phyloP scores from a whole-genome alignment of 2,888 invertebrate genomes.

The Sphaeridia pumilis region DNA sequence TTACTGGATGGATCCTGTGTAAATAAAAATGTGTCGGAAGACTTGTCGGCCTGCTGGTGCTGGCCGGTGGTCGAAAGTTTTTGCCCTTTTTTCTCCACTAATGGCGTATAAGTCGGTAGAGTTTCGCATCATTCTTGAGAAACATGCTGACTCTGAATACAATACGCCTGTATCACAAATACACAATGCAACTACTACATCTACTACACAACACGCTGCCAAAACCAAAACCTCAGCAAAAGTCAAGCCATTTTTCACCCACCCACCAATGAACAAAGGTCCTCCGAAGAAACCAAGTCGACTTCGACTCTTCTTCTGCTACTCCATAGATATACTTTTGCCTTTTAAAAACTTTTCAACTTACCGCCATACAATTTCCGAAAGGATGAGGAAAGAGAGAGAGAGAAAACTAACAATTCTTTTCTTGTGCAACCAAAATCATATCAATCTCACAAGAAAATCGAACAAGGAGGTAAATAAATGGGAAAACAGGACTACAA shows the following conservation, averaged over 20 bases:
- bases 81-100: background rate
- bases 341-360: no score
- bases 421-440: no score
- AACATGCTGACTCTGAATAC: constrained; percentile 5
- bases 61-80: no score
- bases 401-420: no score
- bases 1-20: background rate
- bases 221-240: background rate
- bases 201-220: background rate
- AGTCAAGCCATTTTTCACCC: background rate
- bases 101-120: background rate
- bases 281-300: background rate
- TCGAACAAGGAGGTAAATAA: no score
- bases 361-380: no score
- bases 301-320: no score
- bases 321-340: no score
- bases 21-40: constrained; percentile 14
- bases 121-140: background rate
- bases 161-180: background rate
- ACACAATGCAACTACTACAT: background rate
- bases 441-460: no score
- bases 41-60: no score
- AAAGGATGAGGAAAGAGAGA: no score
- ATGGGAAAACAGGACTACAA: no score
- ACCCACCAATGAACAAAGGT: background rate